Base-by-base conservation (phyloP, 2,113 vertebrate species). In the Charina bottae region DNA sequence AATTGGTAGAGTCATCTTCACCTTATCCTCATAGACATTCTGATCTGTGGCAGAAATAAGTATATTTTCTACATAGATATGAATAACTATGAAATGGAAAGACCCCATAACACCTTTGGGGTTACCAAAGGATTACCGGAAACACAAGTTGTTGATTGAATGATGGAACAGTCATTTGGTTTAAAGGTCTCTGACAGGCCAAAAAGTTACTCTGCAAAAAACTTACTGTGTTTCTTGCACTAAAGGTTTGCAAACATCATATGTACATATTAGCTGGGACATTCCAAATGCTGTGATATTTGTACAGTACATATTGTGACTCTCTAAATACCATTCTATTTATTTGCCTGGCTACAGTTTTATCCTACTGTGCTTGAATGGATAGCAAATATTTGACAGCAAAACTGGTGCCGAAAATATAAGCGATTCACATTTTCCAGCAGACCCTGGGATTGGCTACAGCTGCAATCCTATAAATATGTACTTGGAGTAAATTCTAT, bases 11-110 rank as follows among this genome's bases (percentile, higher is more conserved):
- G 91, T 96, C 89, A 94, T 88, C 92, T 94, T 96, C 94, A 93
- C 93, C 93, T 96, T 95, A 95, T 97, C 92, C 95, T 90, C 95
- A 94, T n/a, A 94, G 94, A 94, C 96, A 89, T 83, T 54, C 28
- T 95, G 62, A 93, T 96, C 92, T 93, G 11, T 55, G 59, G 83
- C 91, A 95, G 87, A 93, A 90, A 42, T 72, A 94, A 93, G 83
- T 83, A 88, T 88, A 64, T 89, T 94, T 95, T 85, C 91, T 28
- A 0, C 49, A 85, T 91, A 86, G 33, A 54, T 78, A 13, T 85
- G n/a, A 93, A 42, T 64, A 95, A 87, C 64, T 94, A 62, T 53
- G 92, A 93, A 89, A 95, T 91, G 12, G 5, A n/a, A 91, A 89
- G 85, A 64, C 2, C 55, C 37, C 87, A 21, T 85, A 68, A 94